phyloP scores from a whole-genome alignment of 2,113 vertebrate genomes.

The Proteles cristata region DNA sequence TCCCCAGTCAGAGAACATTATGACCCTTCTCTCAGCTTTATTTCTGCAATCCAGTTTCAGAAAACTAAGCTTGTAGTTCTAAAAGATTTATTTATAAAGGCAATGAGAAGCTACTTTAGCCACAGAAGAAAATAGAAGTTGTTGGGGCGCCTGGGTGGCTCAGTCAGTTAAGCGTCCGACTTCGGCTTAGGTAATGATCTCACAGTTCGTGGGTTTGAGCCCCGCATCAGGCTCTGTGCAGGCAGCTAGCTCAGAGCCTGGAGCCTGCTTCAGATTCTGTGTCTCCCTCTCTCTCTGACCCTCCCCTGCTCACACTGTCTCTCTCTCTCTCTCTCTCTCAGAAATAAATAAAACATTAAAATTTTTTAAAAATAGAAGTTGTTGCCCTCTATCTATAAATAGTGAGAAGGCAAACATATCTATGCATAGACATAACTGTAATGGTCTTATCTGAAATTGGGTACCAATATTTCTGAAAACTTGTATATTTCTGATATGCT shows the following conservation, averaged over 20 bases:
- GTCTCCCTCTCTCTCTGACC: too few species aligned
- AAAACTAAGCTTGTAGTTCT: slow-evolving; percentile 10
- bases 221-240: too few species aligned
- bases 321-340: too few species aligned
- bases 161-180: too few species aligned
- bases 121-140: neutral
- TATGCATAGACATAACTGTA: neutral
- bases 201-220: too few species aligned
- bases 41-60: neutral
- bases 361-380: neutral
- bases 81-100: slow-evolving; percentile 17
- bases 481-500: neutral
- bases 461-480: neutral
- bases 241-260: too few species aligned
- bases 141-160: neutral
- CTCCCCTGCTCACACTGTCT: too few species aligned
- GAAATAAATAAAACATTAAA: too few species aligned
- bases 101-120: slow-evolving; percentile 4
- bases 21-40: slow-evolving; percentile 7
- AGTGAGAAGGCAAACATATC: slow-evolving; percentile 10
- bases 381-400: neutral
- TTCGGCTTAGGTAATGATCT: too few species aligned
- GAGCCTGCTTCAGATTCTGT: too few species aligned
- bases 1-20: slow-evolving; percentile 46
- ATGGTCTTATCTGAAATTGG: neutral